Evolutionary conservation across 2,113 vertebrate genomes (phyloP).

Genomic region (Ictalurus furcatus): DNA sequence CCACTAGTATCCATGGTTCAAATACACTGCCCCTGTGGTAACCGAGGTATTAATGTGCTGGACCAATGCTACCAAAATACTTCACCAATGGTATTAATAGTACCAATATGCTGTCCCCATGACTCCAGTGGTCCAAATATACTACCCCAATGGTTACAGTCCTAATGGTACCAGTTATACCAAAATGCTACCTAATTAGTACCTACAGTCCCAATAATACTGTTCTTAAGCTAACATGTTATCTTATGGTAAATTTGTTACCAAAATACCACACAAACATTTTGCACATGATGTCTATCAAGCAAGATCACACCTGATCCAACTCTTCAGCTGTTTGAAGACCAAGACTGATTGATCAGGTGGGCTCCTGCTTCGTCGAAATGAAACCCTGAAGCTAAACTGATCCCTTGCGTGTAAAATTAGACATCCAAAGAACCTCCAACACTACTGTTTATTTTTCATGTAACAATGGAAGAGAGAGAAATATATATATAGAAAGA

Average conservation of each 20-base stretch:
- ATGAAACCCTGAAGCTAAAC: not conserved
- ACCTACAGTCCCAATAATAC: not conserved
- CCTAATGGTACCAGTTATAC: not conserved
- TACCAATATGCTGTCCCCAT: not conserved
- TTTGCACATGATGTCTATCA: not conserved
- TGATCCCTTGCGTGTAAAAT: not conserved
- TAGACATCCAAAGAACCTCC: constrained; percentile 61
- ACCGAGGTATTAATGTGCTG: not conserved
- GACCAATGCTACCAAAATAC: not conserved
- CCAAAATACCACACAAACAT: not conserved
- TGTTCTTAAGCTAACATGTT: not conserved
- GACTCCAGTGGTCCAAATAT: not conserved
- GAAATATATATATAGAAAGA: not conserved
- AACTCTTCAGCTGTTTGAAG: not conserved
- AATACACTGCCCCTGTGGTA: not conserved
- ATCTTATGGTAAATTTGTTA: not conserved
- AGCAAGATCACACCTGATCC: not conserved
- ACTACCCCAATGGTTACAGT: not conserved
- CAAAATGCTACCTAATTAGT: not conserved
- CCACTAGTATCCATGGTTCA: not conserved
- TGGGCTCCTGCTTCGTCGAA: not conserved
- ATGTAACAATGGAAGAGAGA: constrained; percentile 75
- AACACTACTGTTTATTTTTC: constrained; percentile 76
- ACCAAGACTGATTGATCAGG: not conserved
- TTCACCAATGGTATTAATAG: not conserved